Conservation (phyloP, 2,888 invertebrate species). For the Allophyes oxyacanthae region DNA sequence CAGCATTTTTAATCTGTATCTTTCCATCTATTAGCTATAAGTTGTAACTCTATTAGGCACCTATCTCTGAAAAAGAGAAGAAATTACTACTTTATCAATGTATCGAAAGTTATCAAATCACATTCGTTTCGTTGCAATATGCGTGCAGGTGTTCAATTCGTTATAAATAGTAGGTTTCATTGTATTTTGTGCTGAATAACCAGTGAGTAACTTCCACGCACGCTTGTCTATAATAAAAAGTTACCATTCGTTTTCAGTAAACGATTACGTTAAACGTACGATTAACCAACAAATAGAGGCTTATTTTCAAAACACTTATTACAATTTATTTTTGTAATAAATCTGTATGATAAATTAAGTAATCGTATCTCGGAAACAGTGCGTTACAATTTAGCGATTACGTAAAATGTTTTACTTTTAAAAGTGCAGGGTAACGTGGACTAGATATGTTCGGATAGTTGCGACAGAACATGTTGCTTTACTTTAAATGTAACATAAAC, state of each 20-base stretch:
- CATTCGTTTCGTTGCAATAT: no score
- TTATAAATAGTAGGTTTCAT: no score
- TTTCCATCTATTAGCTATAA: no score
- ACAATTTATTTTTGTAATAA: constrained; percentile 10
- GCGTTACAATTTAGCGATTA: constrained; percentile 50
- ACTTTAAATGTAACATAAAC: constrained; percentile 18
- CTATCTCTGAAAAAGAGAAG: no score
- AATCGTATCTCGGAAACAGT: constrained; percentile 52
- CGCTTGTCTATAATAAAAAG: no score
- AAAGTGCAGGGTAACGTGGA: constrained; percentile 29
- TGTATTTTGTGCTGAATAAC: no score
- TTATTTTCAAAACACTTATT: constrained; percentile 20
- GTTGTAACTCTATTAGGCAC: no score
- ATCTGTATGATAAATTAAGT: constrained; percentile 28
- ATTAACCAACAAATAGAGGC: constrained; percentile 9
- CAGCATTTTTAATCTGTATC: no score
- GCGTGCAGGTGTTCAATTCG: no score
- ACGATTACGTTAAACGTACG: background rate
- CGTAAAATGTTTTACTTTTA: constrained; percentile 48
- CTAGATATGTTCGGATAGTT: constrained; percentile 34
- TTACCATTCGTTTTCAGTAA: background rate
- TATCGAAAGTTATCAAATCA: no score
- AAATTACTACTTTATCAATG: no score
- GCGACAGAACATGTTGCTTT: constrained; percentile 37
- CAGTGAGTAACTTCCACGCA: no score